These are phyloP conservation scores for Montipora capricornis DNA, from an alignment of 64 coral and sea anemone genomes.

Conservation along the genomic window DNA sequence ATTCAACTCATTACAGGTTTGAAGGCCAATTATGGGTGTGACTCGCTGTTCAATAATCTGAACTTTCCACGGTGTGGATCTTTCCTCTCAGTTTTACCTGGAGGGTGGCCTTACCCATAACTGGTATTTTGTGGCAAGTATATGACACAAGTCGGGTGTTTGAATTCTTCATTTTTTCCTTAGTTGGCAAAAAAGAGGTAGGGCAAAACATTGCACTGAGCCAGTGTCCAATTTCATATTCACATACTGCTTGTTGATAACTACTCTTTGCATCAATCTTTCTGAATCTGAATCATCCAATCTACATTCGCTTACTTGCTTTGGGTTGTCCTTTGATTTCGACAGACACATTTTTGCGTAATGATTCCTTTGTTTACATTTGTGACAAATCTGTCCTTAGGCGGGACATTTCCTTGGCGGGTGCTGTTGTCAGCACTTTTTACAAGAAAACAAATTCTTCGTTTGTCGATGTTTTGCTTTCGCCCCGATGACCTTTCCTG, in stretches of 20 bases:
- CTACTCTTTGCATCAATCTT: too few relatives aligned
- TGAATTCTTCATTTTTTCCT: not conserved
- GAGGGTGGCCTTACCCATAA: not conserved
- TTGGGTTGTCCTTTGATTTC: not conserved
- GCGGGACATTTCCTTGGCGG: not conserved
- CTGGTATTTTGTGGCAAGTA: not conserved
- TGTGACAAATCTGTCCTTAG: not conserved
- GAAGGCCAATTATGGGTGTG: too few relatives aligned
- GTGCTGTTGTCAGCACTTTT: not conserved
- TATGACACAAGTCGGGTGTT: not conserved
- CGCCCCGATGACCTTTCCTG: not conserved
- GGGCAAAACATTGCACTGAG: not conserved
- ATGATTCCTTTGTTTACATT: constrained; percentile 1
- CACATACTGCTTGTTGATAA: too few relatives aligned
- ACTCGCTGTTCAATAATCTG: too few relatives aligned
- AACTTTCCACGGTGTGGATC: not conserved
- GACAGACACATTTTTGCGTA: not conserved
- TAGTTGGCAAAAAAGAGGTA: not conserved
- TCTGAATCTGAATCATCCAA: constrained; percentile 6
- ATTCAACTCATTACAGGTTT: too few relatives aligned
- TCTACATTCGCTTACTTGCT: not conserved
- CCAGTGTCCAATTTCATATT: not conserved
- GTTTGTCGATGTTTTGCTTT: not conserved
- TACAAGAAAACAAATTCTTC: constrained; percentile 1
- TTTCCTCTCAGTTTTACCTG: not conserved